These are phyloP conservation scores for Sabatieria punctata DNA, from an alignment of 2,888 invertebrate species.

Conservation along the genomic window DNA sequence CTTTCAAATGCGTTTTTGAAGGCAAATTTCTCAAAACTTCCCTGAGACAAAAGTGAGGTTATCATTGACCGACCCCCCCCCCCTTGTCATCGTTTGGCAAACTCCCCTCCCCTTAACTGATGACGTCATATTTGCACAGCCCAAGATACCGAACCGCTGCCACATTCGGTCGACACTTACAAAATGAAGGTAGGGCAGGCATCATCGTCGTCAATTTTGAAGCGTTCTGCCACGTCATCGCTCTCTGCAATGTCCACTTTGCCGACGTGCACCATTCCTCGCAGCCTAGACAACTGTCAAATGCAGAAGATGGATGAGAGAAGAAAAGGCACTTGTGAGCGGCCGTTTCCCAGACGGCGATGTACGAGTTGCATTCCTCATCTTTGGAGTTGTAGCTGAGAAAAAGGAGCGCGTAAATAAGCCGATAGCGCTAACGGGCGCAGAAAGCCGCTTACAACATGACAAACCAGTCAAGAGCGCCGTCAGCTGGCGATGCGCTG, in stretches of 20 bases:
- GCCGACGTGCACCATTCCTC: constrained; percentile 29
- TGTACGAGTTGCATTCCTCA: constrained; percentile 24
- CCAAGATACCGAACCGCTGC: too few species aligned
- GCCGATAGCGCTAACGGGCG: not conserved
- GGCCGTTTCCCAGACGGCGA: constrained; percentile 29
- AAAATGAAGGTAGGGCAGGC: constrained; percentile 29
- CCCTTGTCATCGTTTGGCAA: too few species aligned
- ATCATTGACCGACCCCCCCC: too few species aligned
- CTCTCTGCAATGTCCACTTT: constrained; percentile 26
- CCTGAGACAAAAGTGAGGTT: too few species aligned
- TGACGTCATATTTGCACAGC: too few species aligned
- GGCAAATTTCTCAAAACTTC: too few species aligned
- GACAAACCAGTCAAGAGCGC: constrained; percentile 9
- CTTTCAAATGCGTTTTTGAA: too few species aligned
- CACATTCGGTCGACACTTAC: constrained; percentile 27
- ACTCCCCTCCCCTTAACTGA: too few species aligned
- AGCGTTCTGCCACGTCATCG: constrained; percentile 29
- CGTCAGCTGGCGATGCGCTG: not conserved
- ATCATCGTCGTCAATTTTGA: constrained; percentile 26
- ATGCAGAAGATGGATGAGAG: not conserved
- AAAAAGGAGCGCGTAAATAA: not conserved
- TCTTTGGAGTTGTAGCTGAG: constrained; percentile 28
- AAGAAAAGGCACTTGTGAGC: constrained; percentile 23
- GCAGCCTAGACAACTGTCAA: constrained; percentile 16
- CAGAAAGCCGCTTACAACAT: constrained; percentile 5